Conservation (phyloP, 2,888 invertebrate genomes). For the Heteromurus nitidus region DNA sequence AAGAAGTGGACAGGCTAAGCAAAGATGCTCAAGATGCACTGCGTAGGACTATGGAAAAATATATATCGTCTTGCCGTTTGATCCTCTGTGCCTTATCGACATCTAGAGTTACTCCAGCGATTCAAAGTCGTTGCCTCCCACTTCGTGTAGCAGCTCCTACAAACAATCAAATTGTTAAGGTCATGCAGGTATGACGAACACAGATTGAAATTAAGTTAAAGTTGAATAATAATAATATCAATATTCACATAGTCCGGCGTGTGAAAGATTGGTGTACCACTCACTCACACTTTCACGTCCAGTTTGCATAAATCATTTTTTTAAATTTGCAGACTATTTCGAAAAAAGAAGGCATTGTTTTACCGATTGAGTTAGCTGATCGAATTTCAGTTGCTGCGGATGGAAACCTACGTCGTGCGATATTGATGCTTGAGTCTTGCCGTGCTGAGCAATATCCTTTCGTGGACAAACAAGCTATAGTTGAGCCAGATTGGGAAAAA, state of each 20-base stretch:
- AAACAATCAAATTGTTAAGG: slow-evolving; percentile 82
- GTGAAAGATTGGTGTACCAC: too few relatives aligned
- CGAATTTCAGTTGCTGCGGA: slow-evolving; percentile 87
- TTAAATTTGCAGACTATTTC: slow-evolving; percentile 81
- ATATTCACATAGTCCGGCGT: too few relatives aligned
- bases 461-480: slow-evolving; percentile 70
- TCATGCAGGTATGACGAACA: slow-evolving; percentile 78
- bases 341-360: slow-evolving; percentile 86
- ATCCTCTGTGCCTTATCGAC: slow-evolving; percentile 96
- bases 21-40: slow-evolving; percentile 99
- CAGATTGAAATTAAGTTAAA: too few relatives aligned
- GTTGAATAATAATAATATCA: too few relatives aligned
- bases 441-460: slow-evolving; percentile 73
- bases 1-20: slow-evolving; percentile 95
- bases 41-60: slow-evolving; percentile 99
- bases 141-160: slow-evolving; percentile 94
- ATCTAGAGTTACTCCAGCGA: slow-evolving; percentile 97
- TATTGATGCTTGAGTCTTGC: slow-evolving; percentile 95
- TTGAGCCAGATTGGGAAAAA: slow-evolving; percentile 93
- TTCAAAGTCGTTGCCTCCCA: slow-evolving; percentile 94
- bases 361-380: slow-evolving; percentile 86
- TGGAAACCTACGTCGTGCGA: slow-evolving; percentile 92
- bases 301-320: too few relatives aligned
- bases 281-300: too few relatives aligned
- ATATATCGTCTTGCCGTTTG: slow-evolving; percentile 93